Base-by-base conservation (phyloP, 2,113 vertebrate species). In the Triplophysa dalaica region DNA sequence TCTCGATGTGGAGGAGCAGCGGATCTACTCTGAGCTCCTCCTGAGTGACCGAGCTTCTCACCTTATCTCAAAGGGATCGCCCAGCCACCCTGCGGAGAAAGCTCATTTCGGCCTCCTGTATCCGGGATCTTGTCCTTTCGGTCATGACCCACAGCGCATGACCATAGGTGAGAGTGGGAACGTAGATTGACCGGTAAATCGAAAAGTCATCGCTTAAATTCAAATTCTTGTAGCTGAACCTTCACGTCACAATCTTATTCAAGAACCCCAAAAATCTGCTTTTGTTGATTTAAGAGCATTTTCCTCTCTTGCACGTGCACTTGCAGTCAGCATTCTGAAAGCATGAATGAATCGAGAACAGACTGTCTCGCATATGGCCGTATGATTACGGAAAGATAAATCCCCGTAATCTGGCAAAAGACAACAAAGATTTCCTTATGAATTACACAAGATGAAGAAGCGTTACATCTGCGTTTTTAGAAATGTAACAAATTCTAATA, bases 331-430 rank as follows among this genome's bases (percentile, higher is more conserved):
- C 54, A 43, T 19, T 2, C 14, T 56, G n/a, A 41, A 43, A 61
- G 19, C 70, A 60, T 73, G 70, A 73, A 43, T 73, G 54, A 61
- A 60, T 24, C 1, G 33, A 1, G 2, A 33, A 61, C 70, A 73
- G 54, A 61, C 54, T 73, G 33, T 43, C 54, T 73, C 70, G 9
- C 54, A 43, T 73, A 73, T 73, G 70, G 70, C 54, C n/a, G 2
- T 33, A 73, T 73, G 22, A 60, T 73, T 38, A 61, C 8, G 33
- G 13, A 61, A 43, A 43, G 70, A 73, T 60, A 73, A 73, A 73
- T 73, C 33, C n/a, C 54, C 22, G 19, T 41, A 73, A 73, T 38
- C 21, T 29, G 21, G n/a, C 33, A 61, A 43, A 33, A 73, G n/a
- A 60, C 70, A 73, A 73, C 54, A 60, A 16, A 2, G 7, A 73